phyloP scores from a whole-genome alignment of 1,140 invertebrate genomes.

The Caerostris darwini region DNA sequence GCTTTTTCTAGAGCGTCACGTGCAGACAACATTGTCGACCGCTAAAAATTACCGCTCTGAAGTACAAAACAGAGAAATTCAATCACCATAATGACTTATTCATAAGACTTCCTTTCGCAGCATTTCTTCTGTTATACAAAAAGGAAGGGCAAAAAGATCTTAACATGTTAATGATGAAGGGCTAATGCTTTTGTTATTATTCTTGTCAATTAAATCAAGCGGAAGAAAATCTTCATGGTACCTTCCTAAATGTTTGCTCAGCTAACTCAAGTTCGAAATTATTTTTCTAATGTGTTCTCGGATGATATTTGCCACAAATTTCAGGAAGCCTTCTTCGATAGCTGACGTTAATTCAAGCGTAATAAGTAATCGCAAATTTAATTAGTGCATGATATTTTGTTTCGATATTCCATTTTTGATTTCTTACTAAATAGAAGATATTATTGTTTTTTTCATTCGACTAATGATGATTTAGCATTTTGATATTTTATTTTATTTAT shows the following conservation, averaged over 20 bases:
- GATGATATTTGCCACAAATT: constrained; percentile 19
- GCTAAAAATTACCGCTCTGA: neutral
- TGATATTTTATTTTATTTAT: too few species aligned
- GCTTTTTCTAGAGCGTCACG: neutral
- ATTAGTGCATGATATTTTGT: neutral
- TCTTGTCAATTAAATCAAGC: constrained; percentile 13
- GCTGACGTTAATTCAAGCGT: neutral
- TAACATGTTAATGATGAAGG: constrained; percentile 23
- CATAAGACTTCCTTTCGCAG: constrained; percentile 18
- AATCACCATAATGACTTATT: constrained; percentile 36
- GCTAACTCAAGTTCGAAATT: neutral
- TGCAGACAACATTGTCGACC: constrained; percentile 1
- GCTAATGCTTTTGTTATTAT: neutral
- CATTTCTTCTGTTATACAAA: neutral
- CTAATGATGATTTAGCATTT: too few species aligned
- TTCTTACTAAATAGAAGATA: too few species aligned
- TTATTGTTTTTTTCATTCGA: too few species aligned
- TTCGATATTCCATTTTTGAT: neutral
- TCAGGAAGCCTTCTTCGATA: neutral
- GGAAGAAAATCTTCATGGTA: constrained; percentile 11
- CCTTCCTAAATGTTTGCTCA: neutral
- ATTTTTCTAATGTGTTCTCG: neutral
- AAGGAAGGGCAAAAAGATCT: neutral
- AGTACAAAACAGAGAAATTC: constrained; percentile 30
- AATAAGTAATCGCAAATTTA: neutral